Evolutionary conservation across 2,888 invertebrate genomes (phyloP).

Genomic region (Lycocerus yunnanus): DNA sequence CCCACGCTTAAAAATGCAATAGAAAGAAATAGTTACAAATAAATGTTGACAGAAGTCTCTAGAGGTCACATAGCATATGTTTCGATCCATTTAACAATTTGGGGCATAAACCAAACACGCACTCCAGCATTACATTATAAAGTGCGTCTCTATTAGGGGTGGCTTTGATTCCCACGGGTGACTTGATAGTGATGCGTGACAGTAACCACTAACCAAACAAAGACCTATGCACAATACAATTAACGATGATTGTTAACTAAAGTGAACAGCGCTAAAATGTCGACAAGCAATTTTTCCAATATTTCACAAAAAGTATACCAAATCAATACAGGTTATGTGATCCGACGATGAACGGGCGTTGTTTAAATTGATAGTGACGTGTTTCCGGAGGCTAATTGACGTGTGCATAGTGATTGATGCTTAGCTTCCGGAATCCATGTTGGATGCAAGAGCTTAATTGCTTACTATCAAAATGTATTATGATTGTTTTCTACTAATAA

Average conservation of each 20-base stretch:
- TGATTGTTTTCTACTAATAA: slow-evolving; percentile 39
- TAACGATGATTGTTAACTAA: slow-evolving; percentile 42
- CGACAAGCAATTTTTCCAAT: slow-evolving; percentile 32
- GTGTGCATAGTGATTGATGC: slow-evolving; percentile 57
- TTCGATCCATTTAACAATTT: slow-evolving; percentile 57
- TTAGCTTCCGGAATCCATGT: slow-evolving; percentile 55
- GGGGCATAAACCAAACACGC: slow-evolving; percentile 50
- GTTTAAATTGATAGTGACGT: slow-evolving; percentile 59
- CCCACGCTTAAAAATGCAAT: not conserved
- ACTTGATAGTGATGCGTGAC: slow-evolving; percentile 50
- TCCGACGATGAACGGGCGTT: slow-evolving; percentile 39
- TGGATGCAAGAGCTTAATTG: slow-evolving; percentile 54
- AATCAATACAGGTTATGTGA: slow-evolving; percentile 53
- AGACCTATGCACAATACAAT: slow-evolving; percentile 29
- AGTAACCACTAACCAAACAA: slow-evolving; percentile 52
- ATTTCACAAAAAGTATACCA: slow-evolving; percentile 35
- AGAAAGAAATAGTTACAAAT: slow-evolving; percentile 31
- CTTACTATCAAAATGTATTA: slow-evolving; percentile 21
- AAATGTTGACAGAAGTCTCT: slow-evolving; percentile 39
- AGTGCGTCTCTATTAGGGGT: slow-evolving; percentile 34
- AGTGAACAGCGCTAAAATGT: slow-evolving; percentile 42
- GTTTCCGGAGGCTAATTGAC: slow-evolving; percentile 58
- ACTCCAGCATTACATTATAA: slow-evolving; percentile 41
- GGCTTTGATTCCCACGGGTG: slow-evolving; percentile 49
- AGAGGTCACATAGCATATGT: slow-evolving; percentile 49